Evolutionary conservation across 2,888 invertebrate species (phyloP).

Genomic region (Pachycephus smyrnensis): DNA sequence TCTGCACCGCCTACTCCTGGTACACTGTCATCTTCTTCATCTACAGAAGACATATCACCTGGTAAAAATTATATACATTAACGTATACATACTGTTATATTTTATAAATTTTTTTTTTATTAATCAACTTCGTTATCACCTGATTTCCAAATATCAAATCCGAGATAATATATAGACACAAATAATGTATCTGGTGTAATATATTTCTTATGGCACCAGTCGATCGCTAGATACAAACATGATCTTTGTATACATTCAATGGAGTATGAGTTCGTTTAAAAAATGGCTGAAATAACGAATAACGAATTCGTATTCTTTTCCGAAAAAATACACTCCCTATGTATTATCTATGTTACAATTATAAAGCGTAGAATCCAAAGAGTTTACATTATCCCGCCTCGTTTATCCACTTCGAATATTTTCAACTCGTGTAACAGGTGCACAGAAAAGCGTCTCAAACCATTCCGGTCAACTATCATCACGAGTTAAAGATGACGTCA

Average conservation of each 20-base stretch:
- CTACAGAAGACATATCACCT: conserved; percentile 75
- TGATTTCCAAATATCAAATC: background rate
- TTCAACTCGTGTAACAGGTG: conserved; percentile 22
- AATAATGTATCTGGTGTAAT: background rate
- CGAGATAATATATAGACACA: background rate
- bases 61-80: conserved; percentile 43
- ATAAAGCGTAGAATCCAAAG: background rate
- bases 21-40: conserved; percentile 79
- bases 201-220: background rate
- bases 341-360: background rate
- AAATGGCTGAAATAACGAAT: background rate
- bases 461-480: conserved; percentile 24
- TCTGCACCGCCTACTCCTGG: conserved; percentile 74
- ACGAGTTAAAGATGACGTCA: conserved; percentile 24
- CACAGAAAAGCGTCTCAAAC: conserved; percentile 23
- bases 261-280: background rate
- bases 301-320: background rate
- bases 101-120: background rate
- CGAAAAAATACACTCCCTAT: background rate
- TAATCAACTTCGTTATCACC: background rate
- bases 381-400: background rate
- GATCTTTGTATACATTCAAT: background rate
- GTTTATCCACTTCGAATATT: background rate
- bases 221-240: background rate
- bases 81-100: background rate